Percentiles rank a stretch among this genome's conserved stretches.
Conservation (phyloP, 2,113 vertebrate species). For the Sander lucioperca region DNA sequence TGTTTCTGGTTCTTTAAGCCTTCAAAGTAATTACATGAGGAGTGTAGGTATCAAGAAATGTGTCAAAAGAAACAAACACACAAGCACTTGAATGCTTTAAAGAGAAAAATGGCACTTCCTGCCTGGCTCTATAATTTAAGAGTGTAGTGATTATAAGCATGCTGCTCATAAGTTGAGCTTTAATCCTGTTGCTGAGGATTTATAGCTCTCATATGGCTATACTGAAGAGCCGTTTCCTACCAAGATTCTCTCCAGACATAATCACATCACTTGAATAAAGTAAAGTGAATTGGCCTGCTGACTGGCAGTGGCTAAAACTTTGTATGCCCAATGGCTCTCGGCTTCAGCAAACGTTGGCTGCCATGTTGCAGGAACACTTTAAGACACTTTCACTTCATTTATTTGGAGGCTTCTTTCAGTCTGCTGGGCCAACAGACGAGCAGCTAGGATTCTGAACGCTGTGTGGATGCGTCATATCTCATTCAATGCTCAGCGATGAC, state of each 20-base stretch:
- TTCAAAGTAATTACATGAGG: conserved; percentile 20
- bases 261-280: conserved; percentile 64
- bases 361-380: conserved; percentile 40
- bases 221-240: conserved; percentile 51
- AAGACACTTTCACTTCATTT: conserved; percentile 47
- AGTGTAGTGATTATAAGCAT: conserved; percentile 60
- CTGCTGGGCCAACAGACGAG: conserved; percentile 30
- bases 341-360: conserved; percentile 45
- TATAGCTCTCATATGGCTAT: conserved; percentile 59
- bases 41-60: conserved; percentile 35
- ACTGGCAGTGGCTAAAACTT: conserved; percentile 55
- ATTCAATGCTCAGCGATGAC: conserved; percentile 13
- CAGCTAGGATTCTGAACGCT: conserved; percentile 30
- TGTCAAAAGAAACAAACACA: conserved; percentile 43
- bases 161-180: conserved; percentile 63
- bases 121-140: conserved; percentile 38
- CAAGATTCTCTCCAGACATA: conserved; percentile 71
- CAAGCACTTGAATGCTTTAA: conserved; percentile 25
- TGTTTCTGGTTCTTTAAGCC: conserved; percentile 22
- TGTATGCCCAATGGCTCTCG: conserved; percentile 51
- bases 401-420: conserved; percentile 23
- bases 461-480: conserved; percentile 21
- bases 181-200: conserved; percentile 70
- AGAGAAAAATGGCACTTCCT: conserved; percentile 36
- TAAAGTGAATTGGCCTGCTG: conserved; percentile 62